Conservation (phyloP, 2,888 invertebrate genomes). For the Cephus nigrinus region DNA sequence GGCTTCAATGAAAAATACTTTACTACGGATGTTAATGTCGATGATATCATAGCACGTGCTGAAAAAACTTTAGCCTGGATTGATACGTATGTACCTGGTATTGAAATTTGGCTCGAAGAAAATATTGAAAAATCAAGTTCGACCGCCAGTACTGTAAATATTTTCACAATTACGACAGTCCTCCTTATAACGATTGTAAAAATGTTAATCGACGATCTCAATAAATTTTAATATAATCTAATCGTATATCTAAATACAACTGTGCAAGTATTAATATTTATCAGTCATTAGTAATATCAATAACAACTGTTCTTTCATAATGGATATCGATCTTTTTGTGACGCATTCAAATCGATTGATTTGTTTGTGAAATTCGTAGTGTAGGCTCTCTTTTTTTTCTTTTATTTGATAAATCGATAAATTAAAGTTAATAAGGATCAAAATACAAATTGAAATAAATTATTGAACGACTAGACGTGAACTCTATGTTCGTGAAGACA, state of each 20-base stretch:
- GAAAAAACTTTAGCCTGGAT: slow-evolving; percentile 42
- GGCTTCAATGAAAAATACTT: neutral
- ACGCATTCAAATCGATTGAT: neutral
- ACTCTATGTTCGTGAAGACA: neutral
- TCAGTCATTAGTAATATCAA: neutral
- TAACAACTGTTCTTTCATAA: neutral
- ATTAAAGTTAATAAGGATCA: neutral
- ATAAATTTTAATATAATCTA: neutral
- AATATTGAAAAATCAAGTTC: neutral
- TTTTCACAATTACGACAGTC: neutral
- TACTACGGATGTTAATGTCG: neutral
- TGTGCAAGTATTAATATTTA: neutral
- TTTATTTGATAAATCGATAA: neutral
- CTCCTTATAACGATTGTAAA: neutral
- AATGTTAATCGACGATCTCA: neutral
- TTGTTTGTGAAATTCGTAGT: neutral
- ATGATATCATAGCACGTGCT: slow-evolving; percentile 11
- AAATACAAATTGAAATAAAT: neutral
- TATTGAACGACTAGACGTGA: too few relatives aligned
- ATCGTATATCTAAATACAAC: neutral
- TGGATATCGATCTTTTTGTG: neutral
- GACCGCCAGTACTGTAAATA: neutral
- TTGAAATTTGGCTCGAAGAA: neutral
- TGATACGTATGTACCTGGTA: slow-evolving; percentile 17
- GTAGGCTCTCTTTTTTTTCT: neutral